Percentiles rank a stretch among this genome's conserved stretches.
Evolutionary conservation across 2,888 invertebrate genomes (phyloP).

Genomic region (Cantharis rufa): DNA sequence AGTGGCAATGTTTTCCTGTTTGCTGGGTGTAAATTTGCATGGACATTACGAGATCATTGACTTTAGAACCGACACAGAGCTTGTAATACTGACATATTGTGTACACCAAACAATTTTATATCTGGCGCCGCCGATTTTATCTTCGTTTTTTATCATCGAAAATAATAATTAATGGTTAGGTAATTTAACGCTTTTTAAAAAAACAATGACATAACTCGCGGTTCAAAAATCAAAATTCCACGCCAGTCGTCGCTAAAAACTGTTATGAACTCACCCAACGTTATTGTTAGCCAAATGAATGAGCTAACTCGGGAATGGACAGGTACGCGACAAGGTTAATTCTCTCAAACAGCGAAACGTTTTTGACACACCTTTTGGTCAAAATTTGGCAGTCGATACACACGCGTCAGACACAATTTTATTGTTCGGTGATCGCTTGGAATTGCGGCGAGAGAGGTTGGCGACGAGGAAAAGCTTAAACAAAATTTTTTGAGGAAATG

Average conservation of each 20-base stretch:
- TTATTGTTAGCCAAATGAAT: conserved; percentile 28
- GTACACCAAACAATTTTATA: conserved; percentile 38
- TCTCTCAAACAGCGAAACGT: conserved; percentile 1
- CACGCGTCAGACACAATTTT: background rate
- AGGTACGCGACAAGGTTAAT: conserved; percentile 19
- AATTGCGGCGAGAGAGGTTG: background rate
- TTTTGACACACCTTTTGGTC: background rate
- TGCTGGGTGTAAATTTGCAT: conserved; percentile 38
- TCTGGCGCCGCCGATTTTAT: conserved; percentile 40
- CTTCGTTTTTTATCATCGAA: background rate
- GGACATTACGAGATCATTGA: conserved; percentile 47
- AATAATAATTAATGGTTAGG: background rate
- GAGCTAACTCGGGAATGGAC: conserved; percentile 20
- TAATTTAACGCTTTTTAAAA: conserved; percentile 12
- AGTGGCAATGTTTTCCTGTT: conserved; percentile 31
- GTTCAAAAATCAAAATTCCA: conserved; percentile 32
- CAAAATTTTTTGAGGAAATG: background rate
- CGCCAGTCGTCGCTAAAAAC: conserved; percentile 23
- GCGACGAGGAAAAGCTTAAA: background rate
- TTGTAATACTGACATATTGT: conserved; percentile 48
- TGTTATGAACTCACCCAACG: conserved; percentile 28
- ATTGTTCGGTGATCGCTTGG: background rate
- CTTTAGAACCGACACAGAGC: conserved; percentile 33
- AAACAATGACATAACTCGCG: conserved; percentile 20
- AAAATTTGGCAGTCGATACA: background rate